These are phyloP conservation scores for Cynaeus angustus DNA, from an alignment of 2,888 invertebrate genomes.

Conservation along the genomic window DNA sequence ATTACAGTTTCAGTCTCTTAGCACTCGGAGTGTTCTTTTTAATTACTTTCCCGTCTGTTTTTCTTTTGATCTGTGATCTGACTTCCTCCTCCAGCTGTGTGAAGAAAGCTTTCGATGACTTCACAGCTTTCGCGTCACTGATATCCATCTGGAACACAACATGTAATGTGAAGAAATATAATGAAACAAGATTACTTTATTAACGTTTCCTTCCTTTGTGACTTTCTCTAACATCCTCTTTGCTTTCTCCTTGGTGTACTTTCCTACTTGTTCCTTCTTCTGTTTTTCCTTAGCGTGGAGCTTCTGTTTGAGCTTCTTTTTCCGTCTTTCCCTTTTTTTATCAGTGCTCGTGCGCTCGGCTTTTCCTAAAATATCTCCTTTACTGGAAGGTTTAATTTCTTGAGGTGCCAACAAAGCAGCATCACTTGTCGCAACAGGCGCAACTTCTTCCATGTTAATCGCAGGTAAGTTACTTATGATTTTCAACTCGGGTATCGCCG, in stretches of 20 bases:
- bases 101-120: conserved; percentile 90
- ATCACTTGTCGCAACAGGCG: conserved; percentile 90
- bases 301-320: conserved; percentile 87
- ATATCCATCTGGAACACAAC: background rate
- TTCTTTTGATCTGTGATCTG: conserved; percentile 73
- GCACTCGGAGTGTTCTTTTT: conserved; percentile 70
- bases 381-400: conserved; percentile 81
- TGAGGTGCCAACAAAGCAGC: conserved; percentile 92
- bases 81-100: conserved; percentile 87
- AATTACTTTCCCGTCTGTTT: conserved; percentile 65
- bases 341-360: conserved; percentile 90
- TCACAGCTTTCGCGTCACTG: conserved; percentile 72
- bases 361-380: conserved; percentile 76
- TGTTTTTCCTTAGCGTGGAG: conserved; percentile 72
- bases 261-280: conserved; percentile 6
- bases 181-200: conserved; percentile 71
- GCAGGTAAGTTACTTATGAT: conserved; percentile 94
- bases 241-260: background rate
- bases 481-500: conserved; percentile 88
- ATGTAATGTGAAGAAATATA: background rate
- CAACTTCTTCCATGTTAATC: conserved; percentile 95
- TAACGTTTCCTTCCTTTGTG: conserved; percentile 78
- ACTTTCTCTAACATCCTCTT: no score
- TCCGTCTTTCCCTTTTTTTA: conserved; percentile 89
- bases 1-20: conserved; percentile 78